phyloP scores from a whole-genome alignment of 2,888 invertebrate species.

The Trachelus troglodyta region DNA sequence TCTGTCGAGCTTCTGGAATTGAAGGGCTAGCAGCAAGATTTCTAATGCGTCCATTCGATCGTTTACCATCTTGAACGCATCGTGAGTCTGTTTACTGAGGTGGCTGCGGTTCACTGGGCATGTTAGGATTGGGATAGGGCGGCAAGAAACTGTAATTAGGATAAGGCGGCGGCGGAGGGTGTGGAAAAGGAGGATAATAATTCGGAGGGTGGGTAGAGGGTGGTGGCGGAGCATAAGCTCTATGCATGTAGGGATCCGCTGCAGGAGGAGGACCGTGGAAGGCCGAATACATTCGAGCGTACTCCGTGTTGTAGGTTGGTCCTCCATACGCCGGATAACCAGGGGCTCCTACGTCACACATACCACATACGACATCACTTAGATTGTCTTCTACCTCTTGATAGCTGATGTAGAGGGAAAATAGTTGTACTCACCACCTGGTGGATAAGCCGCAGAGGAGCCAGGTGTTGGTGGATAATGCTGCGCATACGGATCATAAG shows the following conservation, averaged over 20 bases:
- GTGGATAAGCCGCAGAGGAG: slow-evolving; percentile 58
- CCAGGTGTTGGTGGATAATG: slow-evolving; percentile 61
- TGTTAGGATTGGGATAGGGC: slow-evolving; percentile 68
- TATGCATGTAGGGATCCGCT: slow-evolving; percentile 62
- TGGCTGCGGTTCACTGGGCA: slow-evolving; percentile 63
- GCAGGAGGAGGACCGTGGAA: slow-evolving; percentile 62
- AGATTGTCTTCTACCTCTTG: background rate
- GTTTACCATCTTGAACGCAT: slow-evolving; percentile 14
- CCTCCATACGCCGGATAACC: slow-evolving; percentile 60
- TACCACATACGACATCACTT: slow-evolving; percentile 1
- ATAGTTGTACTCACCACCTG: slow-evolving; percentile 49
- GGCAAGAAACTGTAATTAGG: slow-evolving; percentile 69
- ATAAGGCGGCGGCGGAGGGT: slow-evolving; percentile 68
- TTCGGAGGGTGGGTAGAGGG: slow-evolving; percentile 59
- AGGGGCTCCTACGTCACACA: slow-evolving; percentile 48
- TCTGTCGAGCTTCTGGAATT: slow-evolving; percentile 48
- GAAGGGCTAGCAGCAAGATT: slow-evolving; percentile 36
- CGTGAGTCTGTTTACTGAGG: slow-evolving; percentile 53
- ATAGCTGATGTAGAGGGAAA: background rate
- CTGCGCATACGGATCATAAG: slow-evolving; percentile 62
- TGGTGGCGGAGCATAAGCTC: slow-evolving; percentile 57
- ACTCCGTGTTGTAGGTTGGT: slow-evolving; percentile 60
- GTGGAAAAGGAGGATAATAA: slow-evolving; percentile 64
- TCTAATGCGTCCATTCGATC: slow-evolving; percentile 14
- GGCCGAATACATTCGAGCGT: slow-evolving; percentile 62